These are phyloP conservation scores for Notamacropus eugenii DNA, from an alignment of 2,797 vertebrate species.

Conservation along the genomic window DNA sequence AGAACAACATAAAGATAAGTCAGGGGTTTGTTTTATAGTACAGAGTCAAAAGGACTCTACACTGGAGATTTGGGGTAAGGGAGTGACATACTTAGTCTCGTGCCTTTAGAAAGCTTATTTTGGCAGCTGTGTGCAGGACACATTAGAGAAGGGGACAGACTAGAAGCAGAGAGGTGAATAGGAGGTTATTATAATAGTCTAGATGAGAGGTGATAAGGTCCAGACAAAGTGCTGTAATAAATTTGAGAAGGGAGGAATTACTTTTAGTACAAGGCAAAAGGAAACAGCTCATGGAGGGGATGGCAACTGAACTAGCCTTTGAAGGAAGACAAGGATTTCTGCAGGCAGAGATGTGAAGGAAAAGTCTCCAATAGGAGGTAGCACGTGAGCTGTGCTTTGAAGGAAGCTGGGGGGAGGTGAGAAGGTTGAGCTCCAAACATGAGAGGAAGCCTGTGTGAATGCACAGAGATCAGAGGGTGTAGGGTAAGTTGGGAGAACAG, in stretches of 20 bases:
- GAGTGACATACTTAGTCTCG: background rate
- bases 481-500: background rate
- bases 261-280: background rate
- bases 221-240: background rate
- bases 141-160: background rate
- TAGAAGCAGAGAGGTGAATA: background rate
- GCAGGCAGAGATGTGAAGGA: background rate
- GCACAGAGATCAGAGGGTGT: background rate
- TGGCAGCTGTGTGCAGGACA: background rate
- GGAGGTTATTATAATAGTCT: background rate
- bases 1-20: background rate
- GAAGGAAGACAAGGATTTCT: background rate
- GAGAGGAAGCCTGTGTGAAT: background rate
- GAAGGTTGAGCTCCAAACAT: background rate
- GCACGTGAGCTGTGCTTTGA: background rate
- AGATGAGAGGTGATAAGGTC: background rate
- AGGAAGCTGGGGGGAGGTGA: background rate
- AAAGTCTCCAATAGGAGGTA: background rate
- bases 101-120: background rate
- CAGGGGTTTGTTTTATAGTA: constrained; percentile 4
- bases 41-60: background rate
- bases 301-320: background rate
- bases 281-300: background rate
- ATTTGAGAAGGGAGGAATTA: background rate
- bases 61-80: background rate